Evolutionary conservation across 2,113 vertebrate genomes (phyloP), one percentile per base, ranked within the genome.

Genomic region (Ptilorrhoa leucosticta): DNA sequence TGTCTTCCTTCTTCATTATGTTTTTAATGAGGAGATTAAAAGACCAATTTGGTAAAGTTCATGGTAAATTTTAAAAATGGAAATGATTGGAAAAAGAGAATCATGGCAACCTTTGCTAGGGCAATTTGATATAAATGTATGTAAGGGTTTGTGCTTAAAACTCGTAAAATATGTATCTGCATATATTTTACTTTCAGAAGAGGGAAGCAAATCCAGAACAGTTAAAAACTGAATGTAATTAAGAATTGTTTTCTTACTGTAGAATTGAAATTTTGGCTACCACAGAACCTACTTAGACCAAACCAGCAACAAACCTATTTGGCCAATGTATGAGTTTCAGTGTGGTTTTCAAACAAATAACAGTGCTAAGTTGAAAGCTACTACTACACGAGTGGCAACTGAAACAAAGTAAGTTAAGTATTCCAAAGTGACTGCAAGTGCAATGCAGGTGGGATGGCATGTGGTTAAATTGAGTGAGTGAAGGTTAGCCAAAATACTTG

Each of bases 211-310:
- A 71, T 31, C 2, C 15, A 70, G 23, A 93, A 51, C 6, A 63
- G 3, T 10, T 66, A 21, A 60, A 89, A 89, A 28, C 1, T 0
- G 0, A 51, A 51, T 28, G 26, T 37, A 23, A 48, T 30, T 71
- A 20, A 63, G 42, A 89, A 78, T 39, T 68, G 6, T 44, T 94
- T 84, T 57, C 33, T 73, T 73, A 45, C 8, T 20, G 20, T 50
- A 58, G 30, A 57, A 86, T 2, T 60, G 11, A 72, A 75, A 13
- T n/a, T 50, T 88, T 85, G 30, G 3, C 28, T 65, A 15, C 45
- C 23, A 73, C 6, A 81, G 54, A 50, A 63, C 27, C 35, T 51
- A 6, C 2, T 45, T 20, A 11, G 19, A 81, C 20, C 30, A 84
- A 42, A 45, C 3, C 22, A 90, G 24, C 21, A 66, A 39, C 14